Base-by-base conservation (phyloP, 1,140 invertebrate genomes). In the Zaprionus capensis region DNA sequence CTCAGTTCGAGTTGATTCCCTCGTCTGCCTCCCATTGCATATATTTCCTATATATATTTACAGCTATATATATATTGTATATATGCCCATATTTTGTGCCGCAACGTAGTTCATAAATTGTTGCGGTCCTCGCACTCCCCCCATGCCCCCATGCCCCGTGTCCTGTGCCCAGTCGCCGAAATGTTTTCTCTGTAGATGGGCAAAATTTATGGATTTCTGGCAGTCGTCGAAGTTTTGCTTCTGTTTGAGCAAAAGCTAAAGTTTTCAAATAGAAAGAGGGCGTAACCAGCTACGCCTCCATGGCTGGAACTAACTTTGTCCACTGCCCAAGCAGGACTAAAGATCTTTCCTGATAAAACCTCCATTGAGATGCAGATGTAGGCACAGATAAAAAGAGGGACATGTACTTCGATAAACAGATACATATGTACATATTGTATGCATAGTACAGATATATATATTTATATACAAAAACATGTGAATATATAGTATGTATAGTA, bases 81-180 rank as follows among this genome's bases (percentile, higher is more conserved):
- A 57, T 65, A 49, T 55, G 44, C n/a, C 22, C 41, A 44, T 70
- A 44, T 49, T 28, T 46, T 66, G 64, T 71, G 15, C 46, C 79
- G 72, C 76, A 77, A 85, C 65, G 77, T 69, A 91, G 90, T 91
- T 85, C 90, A 91, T 91, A 91, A 91, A 91, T 91, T 86, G 71
- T 82, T 81, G 82, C 76, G 79, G 70, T 66, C 51, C 46, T 28
- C 17, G 36, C 22, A 46, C 49, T 71, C 5, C 12, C 63, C 14
- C 17, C n/a, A 28, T 34, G 12, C 26, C 15, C 26, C 55, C 20
- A 7, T 22, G 5, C 6, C n/a, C 51, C 17, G n/a, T 17, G 2
- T 20, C 20, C 28, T 24, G 41, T 34, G 14, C 69, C 26, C 64
- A 44, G 12, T 70, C 36, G 65, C 57, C 57, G 12, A 74, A 62